Conservation (phyloP, 2,888 invertebrate species). For the Bembecia ichneumoniformis region DNA sequence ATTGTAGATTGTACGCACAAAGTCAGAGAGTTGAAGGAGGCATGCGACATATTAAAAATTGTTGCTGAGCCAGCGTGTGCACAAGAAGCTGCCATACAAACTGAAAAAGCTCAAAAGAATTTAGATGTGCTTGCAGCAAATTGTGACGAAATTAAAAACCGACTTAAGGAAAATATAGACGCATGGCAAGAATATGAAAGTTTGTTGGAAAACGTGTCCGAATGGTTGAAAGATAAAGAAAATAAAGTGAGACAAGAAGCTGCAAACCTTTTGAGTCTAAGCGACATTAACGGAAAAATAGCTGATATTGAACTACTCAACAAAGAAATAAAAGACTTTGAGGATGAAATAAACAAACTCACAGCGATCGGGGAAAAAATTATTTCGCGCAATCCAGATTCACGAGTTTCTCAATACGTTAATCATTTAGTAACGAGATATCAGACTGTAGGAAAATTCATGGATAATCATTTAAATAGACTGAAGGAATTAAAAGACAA, state of each 20-base stretch:
- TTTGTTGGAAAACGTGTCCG: slow-evolving; percentile 79
- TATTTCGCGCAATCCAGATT: slow-evolving; percentile 84
- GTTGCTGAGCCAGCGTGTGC: slow-evolving; percentile 82
- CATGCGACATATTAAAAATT: slow-evolving; percentile 78
- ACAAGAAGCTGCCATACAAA: slow-evolving; percentile 77
- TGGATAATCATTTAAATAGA: slow-evolving; percentile 79
- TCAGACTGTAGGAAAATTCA: slow-evolving; percentile 80
- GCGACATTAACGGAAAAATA: slow-evolving; percentile 79
- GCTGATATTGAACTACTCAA: slow-evolving; percentile 76
- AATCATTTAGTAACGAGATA: slow-evolving; percentile 84
- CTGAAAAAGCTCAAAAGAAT: slow-evolving; percentile 79
- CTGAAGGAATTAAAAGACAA: slow-evolving; percentile 80
- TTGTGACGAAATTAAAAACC: slow-evolving; percentile 77
- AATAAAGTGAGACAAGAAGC: slow-evolving; percentile 81
- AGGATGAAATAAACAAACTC: slow-evolving; percentile 77
- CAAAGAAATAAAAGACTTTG: slow-evolving; percentile 75
- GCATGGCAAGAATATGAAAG: slow-evolving; percentile 87
- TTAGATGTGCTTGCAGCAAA: slow-evolving; percentile 79
- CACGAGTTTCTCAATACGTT: slow-evolving; percentile 85
- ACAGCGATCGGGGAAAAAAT: slow-evolving; percentile 80
- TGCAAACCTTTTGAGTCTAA: slow-evolving; percentile 77
- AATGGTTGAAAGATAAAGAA: slow-evolving; percentile 86
- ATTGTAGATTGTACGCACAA: slow-evolving; percentile 79
- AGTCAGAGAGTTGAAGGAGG: slow-evolving; percentile 78
- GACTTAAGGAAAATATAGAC: slow-evolving; percentile 79